Evolutionary conservation across 30 jellyfish, hydroid and myxozoan species (phyloP).

Genomic region (Cassiopea xamachana): DNA sequence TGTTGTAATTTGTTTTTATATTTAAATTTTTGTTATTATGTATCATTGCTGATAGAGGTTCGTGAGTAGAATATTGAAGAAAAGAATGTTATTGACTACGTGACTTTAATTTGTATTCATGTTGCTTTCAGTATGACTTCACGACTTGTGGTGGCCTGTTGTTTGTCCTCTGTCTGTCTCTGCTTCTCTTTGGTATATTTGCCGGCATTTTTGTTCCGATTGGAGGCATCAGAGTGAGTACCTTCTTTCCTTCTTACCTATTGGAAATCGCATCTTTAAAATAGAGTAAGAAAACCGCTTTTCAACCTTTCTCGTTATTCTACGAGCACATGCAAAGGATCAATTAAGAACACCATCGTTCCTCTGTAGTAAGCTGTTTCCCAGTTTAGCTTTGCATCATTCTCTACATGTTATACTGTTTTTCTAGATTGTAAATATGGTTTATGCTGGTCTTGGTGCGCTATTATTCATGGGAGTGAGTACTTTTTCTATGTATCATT

Average conservation of each 20-base stretch:
- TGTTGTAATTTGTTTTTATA: too few relatives aligned
- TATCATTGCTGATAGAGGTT: too few relatives aligned
- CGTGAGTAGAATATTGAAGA: too few relatives aligned
- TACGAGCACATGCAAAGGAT: too few relatives aligned
- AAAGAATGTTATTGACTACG: too few relatives aligned
- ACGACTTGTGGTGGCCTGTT: slow-evolving; percentile 86
- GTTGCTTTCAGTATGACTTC: slow-evolving; percentile 76
- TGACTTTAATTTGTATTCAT: too few relatives aligned
- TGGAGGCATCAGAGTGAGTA: slow-evolving; percentile 75
- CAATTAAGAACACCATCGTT: too few relatives aligned
- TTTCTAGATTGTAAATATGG: slow-evolving; percentile 74
- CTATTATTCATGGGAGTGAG: slow-evolving; percentile 93
- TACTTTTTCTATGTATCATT: not conserved
- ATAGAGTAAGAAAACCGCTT: too few relatives aligned
- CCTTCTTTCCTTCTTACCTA: not conserved
- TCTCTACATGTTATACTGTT: not conserved
- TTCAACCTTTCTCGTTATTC: too few relatives aligned
- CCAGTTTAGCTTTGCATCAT: not conserved
- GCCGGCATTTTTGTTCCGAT: slow-evolving; percentile 86
- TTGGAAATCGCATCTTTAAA: too few relatives aligned
- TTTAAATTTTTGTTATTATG: too few relatives aligned
- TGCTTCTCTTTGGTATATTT: slow-evolving; percentile 81
- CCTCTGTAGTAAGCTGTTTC: too few relatives aligned
- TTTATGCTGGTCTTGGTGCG: slow-evolving; percentile 87
- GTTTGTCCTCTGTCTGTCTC: slow-evolving; percentile 58